Conservation (phyloP, 2,888 invertebrate species). For the Sphinx pinastri region DNA sequence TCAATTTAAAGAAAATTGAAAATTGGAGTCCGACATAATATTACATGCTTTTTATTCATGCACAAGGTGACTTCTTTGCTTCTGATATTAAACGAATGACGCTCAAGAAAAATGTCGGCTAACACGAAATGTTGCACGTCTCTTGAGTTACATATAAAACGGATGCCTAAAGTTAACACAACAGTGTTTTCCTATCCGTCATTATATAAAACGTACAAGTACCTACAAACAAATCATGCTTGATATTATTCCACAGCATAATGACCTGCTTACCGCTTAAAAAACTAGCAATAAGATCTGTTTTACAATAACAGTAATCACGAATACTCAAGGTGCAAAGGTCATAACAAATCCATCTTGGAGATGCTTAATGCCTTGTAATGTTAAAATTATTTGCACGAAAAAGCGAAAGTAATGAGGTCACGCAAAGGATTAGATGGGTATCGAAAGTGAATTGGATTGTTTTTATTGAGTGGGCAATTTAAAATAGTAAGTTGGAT, state of each 20-base stretch:
- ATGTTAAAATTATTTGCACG: background rate
- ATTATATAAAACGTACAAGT: too few relatives aligned
- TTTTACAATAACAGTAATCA: background rate
- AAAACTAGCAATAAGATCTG: background rate
- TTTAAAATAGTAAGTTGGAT: background rate
- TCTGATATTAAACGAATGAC: too few relatives aligned
- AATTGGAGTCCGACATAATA: too few relatives aligned
- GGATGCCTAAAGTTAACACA: too few relatives aligned
- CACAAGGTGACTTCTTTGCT: too few relatives aligned
- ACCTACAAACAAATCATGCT: too few relatives aligned
- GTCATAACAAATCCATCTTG: conserved; percentile 21
- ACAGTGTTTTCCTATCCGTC: too few relatives aligned
- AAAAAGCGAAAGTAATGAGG: conserved; percentile 20
- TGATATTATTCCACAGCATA: background rate
- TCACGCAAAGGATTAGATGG: conserved; percentile 4
- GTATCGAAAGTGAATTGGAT: background rate
- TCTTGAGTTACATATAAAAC: too few relatives aligned
- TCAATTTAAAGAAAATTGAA: too few relatives aligned
- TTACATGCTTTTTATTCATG: too few relatives aligned
- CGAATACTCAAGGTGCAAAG: conserved; percentile 25
- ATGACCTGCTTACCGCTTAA: background rate
- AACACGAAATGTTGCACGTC: too few relatives aligned
- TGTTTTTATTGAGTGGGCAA: background rate
- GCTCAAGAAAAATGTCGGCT: too few relatives aligned
- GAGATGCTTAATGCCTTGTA: conserved; percentile 9